These are phyloP conservation scores for Scolopax rusticola DNA, from an alignment of 2,797 vertebrate species.

Conservation along the genomic window DNA sequence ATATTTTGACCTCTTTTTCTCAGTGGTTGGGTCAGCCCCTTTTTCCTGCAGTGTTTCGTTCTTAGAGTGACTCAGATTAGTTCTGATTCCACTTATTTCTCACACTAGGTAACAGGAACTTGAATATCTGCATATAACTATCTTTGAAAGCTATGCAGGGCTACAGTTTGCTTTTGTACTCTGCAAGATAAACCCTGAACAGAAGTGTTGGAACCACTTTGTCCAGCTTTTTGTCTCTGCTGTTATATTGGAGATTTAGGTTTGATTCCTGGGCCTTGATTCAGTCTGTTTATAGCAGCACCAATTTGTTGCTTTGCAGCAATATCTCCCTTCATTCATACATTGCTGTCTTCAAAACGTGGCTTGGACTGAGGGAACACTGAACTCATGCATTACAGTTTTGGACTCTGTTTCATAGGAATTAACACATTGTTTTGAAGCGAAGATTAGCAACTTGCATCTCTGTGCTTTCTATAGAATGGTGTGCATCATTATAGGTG, in stretches of 20 bases:
- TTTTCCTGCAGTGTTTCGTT: neutral
- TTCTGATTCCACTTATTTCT: constrained; percentile 34
- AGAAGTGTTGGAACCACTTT: neutral
- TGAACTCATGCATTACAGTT: neutral
- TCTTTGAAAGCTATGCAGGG: constrained; percentile 14
- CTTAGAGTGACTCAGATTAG: neutral
- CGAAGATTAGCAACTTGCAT: neutral
- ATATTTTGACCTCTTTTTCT: neutral
- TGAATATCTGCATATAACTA: neutral
- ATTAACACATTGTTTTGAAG: neutral
- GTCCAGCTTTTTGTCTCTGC: neutral
- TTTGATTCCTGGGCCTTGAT: neutral
- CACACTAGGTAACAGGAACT: constrained; percentile 11
- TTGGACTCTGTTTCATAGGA: neutral
- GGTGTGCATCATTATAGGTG: neutral
- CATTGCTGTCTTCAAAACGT: neutral
- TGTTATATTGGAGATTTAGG: neutral
- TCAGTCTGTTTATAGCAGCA: neutral
- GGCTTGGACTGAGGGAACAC: neutral
- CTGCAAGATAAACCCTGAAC: neutral
- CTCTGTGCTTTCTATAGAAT: neutral
- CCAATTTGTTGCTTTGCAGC: neutral
- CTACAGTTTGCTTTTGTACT: neutral
- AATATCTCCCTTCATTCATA: neutral
- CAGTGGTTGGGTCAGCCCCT: neutral